phyloP scores from a whole-genome alignment of 2,888 invertebrate genomes.

The Busseola fusca region DNA sequence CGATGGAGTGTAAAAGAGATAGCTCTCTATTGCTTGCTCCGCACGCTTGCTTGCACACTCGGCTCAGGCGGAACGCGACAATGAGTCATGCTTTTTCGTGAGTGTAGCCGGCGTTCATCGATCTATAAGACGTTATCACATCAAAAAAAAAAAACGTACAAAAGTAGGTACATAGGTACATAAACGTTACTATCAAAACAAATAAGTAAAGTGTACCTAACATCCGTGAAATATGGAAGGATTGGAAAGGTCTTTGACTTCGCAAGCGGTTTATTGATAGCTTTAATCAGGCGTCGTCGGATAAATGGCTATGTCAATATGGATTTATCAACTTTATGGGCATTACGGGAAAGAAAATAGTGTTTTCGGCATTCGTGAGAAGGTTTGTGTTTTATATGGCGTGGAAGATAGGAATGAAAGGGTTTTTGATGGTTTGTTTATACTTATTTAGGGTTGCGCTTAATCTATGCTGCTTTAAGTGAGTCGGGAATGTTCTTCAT shows the following conservation, averaged over 20 bases:
- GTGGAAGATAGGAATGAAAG: neutral
- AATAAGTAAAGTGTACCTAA: slow-evolving; percentile 19
- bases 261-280: slow-evolving; percentile 49
- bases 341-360: slow-evolving; percentile 49
- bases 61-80: too few relatives aligned
- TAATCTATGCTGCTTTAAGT: neutral
- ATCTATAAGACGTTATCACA: too few relatives aligned
- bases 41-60: too few relatives aligned
- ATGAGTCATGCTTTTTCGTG: too few relatives aligned
- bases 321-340: slow-evolving; percentile 56
- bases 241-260: slow-evolving; percentile 47
- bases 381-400: slow-evolving; percentile 27
- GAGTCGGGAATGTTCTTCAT: neutral
- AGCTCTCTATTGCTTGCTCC: too few relatives aligned
- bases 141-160: neutral
- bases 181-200: neutral
- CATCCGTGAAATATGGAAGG: slow-evolving; percentile 40
- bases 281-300: slow-evolving; percentile 50
- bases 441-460: neutral
- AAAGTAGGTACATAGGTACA: neutral
- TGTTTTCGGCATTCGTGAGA: slow-evolving; percentile 27
- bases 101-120: too few relatives aligned
- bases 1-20: too few relatives aligned
- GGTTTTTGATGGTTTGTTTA: neutral
- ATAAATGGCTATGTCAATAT: slow-evolving; percentile 55